These are phyloP conservation scores for Macrobrachium nipponense DNA, from an alignment of 1,140 invertebrate genomes.

Conservation along the genomic window DNA sequence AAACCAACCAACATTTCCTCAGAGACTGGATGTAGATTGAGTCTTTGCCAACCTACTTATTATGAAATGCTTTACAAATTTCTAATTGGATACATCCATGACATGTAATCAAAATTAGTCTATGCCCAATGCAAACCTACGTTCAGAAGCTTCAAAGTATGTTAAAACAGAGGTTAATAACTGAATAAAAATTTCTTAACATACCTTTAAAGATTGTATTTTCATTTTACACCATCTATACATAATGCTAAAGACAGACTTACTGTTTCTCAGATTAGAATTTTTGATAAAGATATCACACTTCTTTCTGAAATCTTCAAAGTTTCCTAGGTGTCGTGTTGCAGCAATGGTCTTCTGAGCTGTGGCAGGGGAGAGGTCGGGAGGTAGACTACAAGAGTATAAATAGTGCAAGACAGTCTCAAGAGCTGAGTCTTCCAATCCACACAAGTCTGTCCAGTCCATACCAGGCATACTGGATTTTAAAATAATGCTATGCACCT, in stretches of 20 bases:
- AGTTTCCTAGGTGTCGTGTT: conserved; percentile 70
- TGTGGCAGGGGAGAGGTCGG: conserved; percentile 72
- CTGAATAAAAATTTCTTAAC: not conserved
- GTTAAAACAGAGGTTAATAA: no score
- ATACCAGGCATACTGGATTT: conserved; percentile 72
- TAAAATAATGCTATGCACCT: conserved; percentile 75
- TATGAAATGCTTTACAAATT: no score
- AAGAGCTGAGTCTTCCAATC: conserved; percentile 73
- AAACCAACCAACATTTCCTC: no score
- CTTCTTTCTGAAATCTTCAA: conserved; percentile 72
- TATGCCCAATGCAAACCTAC: no score
- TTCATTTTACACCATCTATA: not conserved
- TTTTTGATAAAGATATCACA: conserved; percentile 75
- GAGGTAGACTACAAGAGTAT: conserved; percentile 76
- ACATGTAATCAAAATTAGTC: no score
- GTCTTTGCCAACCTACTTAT: no score
- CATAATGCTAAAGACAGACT: conserved; percentile 63
- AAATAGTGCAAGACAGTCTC: conserved; percentile 75
- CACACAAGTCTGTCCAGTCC: conserved; percentile 72
- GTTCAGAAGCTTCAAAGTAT: no score
- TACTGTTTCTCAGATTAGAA: conserved; percentile 76
- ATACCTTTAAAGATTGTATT: not conserved
- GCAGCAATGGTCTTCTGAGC: conserved; percentile 73
- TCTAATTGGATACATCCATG: no score
- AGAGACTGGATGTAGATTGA: no score